Evolutionary conservation across 2,113 vertebrate species (phyloP).

Genomic region (Pachyramphus minor): DNA sequence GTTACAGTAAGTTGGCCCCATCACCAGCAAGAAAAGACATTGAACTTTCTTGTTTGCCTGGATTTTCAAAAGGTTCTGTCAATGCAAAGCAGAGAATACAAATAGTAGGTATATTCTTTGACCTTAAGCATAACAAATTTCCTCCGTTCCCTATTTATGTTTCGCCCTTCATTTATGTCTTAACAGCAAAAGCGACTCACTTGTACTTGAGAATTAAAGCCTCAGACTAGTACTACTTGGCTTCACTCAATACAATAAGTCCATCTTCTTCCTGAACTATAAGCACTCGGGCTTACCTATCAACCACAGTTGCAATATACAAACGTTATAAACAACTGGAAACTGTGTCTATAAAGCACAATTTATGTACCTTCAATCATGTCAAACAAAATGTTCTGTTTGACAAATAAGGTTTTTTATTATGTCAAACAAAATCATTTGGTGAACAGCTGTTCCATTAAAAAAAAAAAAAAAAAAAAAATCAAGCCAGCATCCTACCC

Average conservation of each 20-base stretch:
- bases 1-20: not conserved
- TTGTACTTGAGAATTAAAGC: not conserved
- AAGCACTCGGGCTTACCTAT: not conserved
- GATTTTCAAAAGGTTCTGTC: not conserved
- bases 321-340: not conserved
- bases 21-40: not conserved
- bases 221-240: not conserved
- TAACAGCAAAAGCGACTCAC: not conserved
- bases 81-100: not conserved
- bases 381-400: not conserved
- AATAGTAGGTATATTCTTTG: not conserved
- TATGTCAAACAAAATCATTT: not conserved
- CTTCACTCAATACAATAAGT: not conserved
- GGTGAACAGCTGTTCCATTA: not conserved
- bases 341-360: not conserved
- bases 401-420: not conserved
- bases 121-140: not conserved
- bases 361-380: not conserved
- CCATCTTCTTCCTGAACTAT: not conserved
- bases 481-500: not conserved
- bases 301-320: not conserved
- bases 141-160: not conserved
- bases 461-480: not conserved
- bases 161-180: not conserved
- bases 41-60: not conserved